phyloP scores from a whole-genome alignment of 2,797 vertebrate genomes.

The Brotula barbata region DNA sequence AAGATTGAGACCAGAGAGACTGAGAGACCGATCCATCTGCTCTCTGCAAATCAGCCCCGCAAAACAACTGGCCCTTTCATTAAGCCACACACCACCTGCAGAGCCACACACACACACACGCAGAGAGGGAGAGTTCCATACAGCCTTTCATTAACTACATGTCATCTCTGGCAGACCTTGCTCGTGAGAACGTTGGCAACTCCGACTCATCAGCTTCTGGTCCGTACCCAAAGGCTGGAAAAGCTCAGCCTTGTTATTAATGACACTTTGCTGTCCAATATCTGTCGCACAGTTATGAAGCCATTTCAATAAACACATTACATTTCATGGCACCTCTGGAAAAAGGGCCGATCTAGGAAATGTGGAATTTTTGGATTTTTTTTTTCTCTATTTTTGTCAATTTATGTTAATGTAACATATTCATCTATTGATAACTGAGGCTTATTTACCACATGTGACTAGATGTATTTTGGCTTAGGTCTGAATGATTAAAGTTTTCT shows the following conservation, averaged over 20 bases:
- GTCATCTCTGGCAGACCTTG: slow-evolving; percentile 18
- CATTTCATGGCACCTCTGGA: too few species aligned
- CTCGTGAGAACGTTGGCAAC: slow-evolving; percentile 23
- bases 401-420: too few species aligned
- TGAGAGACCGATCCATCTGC: slow-evolving; percentile 71
- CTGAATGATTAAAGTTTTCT: too few species aligned
- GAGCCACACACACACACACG: slow-evolving; percentile 8
- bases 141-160: slow-evolving; percentile 30
- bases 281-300: too few species aligned
- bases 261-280: too few species aligned
- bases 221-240: background rate
- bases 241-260: slow-evolving; percentile 3
- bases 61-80: slow-evolving; percentile 74
- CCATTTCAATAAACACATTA: too few species aligned
- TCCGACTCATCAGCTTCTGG: background rate
- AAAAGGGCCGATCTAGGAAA: too few species aligned
- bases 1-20: slow-evolving; percentile 71
- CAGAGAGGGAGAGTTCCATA: slow-evolving; percentile 5
- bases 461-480: too few species aligned
- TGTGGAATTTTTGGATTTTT: too few species aligned
- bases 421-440: too few species aligned
- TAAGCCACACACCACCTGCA: slow-evolving; percentile 47
- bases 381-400: too few species aligned
- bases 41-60: slow-evolving; percentile 59
- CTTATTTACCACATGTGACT: too few species aligned